Percentiles rank a stretch among this genome's conserved stretches.
These are phyloP conservation scores for Microplitis demolitor DNA, from an alignment of 1,140 invertebrate genomes.

Conservation along the genomic window DNA sequence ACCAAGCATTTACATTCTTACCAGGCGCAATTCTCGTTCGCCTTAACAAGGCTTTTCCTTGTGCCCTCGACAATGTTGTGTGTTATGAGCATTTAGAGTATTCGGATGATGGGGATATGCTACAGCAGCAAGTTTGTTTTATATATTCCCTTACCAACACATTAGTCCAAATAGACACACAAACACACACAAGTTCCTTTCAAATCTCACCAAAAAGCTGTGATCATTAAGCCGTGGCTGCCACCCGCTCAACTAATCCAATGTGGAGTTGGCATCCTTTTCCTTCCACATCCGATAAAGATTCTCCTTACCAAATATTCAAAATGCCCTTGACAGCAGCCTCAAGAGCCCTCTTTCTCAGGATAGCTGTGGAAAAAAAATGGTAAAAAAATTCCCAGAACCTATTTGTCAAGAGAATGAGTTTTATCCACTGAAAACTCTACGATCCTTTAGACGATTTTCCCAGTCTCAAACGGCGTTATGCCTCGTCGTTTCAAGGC, in stretches of 20 bases:
- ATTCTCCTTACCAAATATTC: background rate
- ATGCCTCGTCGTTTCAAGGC: slow-evolving; percentile 8
- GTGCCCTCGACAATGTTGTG: background rate
- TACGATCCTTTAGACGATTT: slow-evolving; percentile 3
- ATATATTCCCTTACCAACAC: background rate
- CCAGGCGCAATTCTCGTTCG: slow-evolving; percentile 47
- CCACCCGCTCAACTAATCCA: background rate
- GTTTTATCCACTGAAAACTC: slow-evolving; percentile 1
- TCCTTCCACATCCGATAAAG: background rate
- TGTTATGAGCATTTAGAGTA: slow-evolving; percentile 5
- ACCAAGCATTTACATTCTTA: slow-evolving; percentile 51
- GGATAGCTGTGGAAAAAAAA: background rate
- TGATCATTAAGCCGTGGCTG: background rate
- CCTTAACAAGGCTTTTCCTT: slow-evolving; percentile 43
- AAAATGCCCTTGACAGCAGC: background rate
- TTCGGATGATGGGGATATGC: background rate
- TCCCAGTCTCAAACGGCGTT: background rate
- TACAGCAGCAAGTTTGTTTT: background rate
- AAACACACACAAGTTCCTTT: background rate
- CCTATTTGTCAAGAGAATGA: background rate
- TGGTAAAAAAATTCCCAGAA: background rate
- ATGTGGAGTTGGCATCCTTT: background rate
- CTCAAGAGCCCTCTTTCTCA: background rate
- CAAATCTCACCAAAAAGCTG: background rate
- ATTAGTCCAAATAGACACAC: background rate